These are phyloP conservation scores for Rousettus leschenaultii DNA, from an alignment of 2,113 vertebrate species.

Conservation along the genomic window DNA sequence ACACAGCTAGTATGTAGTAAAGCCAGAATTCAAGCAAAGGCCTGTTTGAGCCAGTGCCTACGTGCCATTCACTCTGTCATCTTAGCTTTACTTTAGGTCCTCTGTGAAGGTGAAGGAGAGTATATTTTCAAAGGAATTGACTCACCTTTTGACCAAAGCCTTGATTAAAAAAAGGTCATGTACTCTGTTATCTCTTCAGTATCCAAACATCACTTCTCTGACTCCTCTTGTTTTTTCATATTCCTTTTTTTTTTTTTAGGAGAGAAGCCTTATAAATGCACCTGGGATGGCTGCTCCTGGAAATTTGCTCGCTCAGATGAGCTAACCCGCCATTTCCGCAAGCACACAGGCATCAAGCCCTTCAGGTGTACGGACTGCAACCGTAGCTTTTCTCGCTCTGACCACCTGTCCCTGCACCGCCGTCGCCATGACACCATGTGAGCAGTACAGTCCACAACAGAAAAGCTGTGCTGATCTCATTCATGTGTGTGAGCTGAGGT, in stretches of 20 bases:
- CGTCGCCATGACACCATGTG: constrained; percentile 97
- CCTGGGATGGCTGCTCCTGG: constrained; percentile 97
- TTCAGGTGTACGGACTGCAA: constrained; percentile 97
- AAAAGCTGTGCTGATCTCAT: background rate
- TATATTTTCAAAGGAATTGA: background rate
- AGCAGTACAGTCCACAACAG: constrained; percentile 59
- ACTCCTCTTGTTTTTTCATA: background rate
- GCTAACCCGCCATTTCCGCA: constrained; percentile 96
- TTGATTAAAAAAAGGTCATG: background rate
- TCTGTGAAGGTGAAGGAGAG: background rate
- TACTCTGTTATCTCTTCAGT: background rate
- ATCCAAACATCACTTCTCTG: constrained; percentile 31
- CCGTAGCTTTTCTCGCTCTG: constrained; percentile 97
- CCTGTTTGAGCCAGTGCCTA: background rate
- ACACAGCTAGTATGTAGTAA: background rate
- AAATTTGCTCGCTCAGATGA: constrained; percentile 96
- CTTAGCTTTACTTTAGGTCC: background rate
- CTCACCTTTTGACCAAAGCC: background rate
- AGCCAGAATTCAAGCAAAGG: background rate
- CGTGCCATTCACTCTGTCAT: background rate
- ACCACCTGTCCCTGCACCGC: constrained; percentile 96
- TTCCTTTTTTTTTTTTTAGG: constrained; percentile 78
- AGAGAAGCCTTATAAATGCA: constrained; percentile 97
- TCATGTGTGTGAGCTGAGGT: background rate
- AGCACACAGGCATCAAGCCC: constrained; percentile 99